Percentiles rank a stretch among this genome's conserved stretches.
Conservation (phyloP, 2,113 vertebrate genomes). For the Merops nubicus region DNA sequence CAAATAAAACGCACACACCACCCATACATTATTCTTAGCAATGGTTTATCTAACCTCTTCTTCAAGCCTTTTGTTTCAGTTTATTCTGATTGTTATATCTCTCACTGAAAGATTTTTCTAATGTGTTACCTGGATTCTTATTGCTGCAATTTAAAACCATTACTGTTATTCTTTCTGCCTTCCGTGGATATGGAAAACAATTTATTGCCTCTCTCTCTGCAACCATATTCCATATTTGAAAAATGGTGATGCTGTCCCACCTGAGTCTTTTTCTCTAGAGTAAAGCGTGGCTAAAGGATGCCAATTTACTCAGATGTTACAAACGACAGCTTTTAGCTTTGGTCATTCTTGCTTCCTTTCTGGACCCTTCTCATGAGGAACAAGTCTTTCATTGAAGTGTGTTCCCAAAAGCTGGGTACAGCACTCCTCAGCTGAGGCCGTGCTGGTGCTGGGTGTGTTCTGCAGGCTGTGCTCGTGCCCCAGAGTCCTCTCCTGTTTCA, state of each 20-base stretch:
- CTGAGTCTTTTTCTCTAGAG: not conserved
- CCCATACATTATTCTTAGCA: not conserved
- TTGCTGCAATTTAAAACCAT: not conserved
- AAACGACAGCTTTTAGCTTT: not conserved
- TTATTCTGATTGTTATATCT: not conserved
- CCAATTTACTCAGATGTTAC: not conserved
- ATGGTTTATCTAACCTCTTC: not conserved
- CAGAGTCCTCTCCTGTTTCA: not conserved
- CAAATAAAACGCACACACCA: not conserved
- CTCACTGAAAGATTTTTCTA: not conserved
- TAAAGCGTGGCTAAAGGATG: not conserved
- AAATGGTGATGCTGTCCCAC: not conserved
- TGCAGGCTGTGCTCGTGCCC: not conserved
- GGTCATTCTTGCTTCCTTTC: not conserved
- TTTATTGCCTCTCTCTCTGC: not conserved
- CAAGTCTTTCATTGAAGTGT: not conserved
- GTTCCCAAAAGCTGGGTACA: not conserved
- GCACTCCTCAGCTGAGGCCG: not conserved
- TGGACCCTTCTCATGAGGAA: not conserved
- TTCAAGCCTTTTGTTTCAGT: not conserved
- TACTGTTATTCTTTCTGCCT: not conserved
- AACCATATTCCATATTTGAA: not conserved
- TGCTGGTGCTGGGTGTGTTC: not conserved
- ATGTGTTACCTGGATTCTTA: not conserved
- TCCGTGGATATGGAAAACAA: not conserved